Evolutionary conservation across 2,113 vertebrate species (phyloP), one percentile per base, ranked within the genome.

Genomic region (Nycticryphes semicollaris): DNA sequence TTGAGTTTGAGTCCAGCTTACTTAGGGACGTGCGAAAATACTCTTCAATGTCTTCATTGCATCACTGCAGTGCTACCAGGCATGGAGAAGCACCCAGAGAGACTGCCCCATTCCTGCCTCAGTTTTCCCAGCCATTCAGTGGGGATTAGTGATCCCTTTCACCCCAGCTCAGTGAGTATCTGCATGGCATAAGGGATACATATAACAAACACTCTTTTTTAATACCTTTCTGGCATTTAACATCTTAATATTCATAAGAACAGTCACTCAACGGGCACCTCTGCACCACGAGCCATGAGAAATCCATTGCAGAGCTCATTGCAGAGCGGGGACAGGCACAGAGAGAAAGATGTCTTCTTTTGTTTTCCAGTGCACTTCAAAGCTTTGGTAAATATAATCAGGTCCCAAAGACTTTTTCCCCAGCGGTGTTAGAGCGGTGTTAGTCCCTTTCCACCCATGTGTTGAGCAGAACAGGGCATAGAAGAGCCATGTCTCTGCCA

Each of bases 191-290:
- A 56, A 56, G 11, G 30, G 21, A 41, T 18, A 2, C 2, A 33
- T 14, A 14, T 31, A 15, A 70, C 16, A 80, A 83, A 68, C 21
- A 28, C 0, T 3, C 2, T 14, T 88, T 57, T 85, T 60, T 22
- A 54, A 73, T 8, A 9, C 6, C 53, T 33, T 33, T 60, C 9
- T 37, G 25, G 3, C 19, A 18, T 80, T 90, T 56, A 27, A 43
- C 15, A 21, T 10, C 72, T 47, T 45, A 17, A 28, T 66, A 24
- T 62, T 72, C 10, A 1, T 8, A 24, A 43, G 6, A 43, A 33
- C 3, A 1, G 35, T 15, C 45, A 39, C 50, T 24, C 43, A 20
- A 31, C 1, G 3, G 10, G 50, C 1, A 1, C 7, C 1, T 27
- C 17, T 57, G 56, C 48, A 25, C 22, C 4, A 3, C 1, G 7